These are phyloP conservation scores for Biston stratarius DNA, from an alignment of 2,888 invertebrate species.

Conservation along the genomic window DNA sequence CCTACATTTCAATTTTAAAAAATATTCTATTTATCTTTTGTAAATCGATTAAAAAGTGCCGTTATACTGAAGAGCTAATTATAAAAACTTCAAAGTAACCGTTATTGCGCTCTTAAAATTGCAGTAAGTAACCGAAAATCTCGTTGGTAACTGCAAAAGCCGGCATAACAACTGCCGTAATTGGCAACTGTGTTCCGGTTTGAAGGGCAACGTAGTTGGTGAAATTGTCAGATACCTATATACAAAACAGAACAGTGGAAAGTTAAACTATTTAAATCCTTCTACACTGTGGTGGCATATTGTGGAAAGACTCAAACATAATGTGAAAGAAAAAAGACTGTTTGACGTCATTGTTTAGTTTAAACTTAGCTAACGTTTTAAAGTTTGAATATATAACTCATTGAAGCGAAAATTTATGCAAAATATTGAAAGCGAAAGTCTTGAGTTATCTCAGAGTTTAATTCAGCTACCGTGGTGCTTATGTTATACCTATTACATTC, in stretches of 20 bases:
- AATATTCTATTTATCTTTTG: not conserved
- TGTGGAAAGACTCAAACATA: no score
- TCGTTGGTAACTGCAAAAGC: slow-evolving; percentile 18
- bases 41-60: slow-evolving; percentile 15
- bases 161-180: slow-evolving; percentile 27
- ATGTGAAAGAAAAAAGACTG: no score
- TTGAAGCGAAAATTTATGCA: no score
- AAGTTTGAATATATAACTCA: no score
- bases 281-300: no score
- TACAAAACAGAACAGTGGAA: not conserved
- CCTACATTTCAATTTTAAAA: no score
- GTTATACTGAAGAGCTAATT: slow-evolving; percentile 26
- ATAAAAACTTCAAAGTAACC: slow-evolving; percentile 15
- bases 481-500: no score
- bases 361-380: no score
- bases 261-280: no score
- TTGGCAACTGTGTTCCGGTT: slow-evolving; percentile 23
- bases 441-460: no score
- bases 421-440: no score
- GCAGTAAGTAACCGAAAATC: slow-evolving; percentile 23
- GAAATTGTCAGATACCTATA: not conserved
- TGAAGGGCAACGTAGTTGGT: not conserved
- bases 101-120: slow-evolving; percentile 20
- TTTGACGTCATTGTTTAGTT: no score
- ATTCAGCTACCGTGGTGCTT: not conserved